Evolutionary conservation across 2,797 vertebrate species (phyloP).

Genomic region (Arctocebus calabarensis): DNA sequence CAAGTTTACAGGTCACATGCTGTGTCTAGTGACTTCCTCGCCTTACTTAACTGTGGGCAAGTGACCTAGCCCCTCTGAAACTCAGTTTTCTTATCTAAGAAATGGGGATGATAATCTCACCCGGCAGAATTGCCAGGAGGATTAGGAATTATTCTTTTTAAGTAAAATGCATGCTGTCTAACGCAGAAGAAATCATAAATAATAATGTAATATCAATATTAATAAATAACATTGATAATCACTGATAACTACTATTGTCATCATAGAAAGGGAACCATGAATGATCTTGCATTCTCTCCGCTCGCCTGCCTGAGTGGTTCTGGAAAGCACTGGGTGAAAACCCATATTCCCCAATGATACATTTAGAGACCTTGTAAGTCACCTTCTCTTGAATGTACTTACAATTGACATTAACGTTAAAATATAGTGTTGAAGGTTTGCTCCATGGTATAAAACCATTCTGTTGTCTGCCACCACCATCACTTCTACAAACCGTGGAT

Average conservation of each 20-base stretch:
- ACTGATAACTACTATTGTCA: not conserved
- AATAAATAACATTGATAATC: too few species aligned
- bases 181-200: not conserved
- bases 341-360: not conserved
- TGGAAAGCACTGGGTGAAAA: not conserved
- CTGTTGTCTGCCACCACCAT: slow-evolving; percentile 99
- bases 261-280: not conserved
- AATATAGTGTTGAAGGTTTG: slow-evolving; percentile 98
- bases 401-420: slow-evolving; percentile 99
- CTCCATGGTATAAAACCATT: slow-evolving; percentile 98
- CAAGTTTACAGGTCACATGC: not conserved
- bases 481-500: slow-evolving; percentile 98
- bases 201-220: too few species aligned
- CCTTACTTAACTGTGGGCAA: not conserved
- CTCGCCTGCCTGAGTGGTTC: not conserved
- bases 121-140: not conserved
- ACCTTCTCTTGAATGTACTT: slow-evolving; percentile 87
- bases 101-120: not conserved
- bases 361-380: not conserved
- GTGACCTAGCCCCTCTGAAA: not conserved
- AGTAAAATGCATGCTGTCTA: not conserved
- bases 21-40: not conserved
- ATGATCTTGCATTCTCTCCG: not conserved
- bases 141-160: slow-evolving; percentile 3
- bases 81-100: slow-evolving; percentile 26